A percentile compares a stretch with the other conserved stretches of the same genome.
Conservation (phyloP, 2,113 vertebrate genomes). For the Ctenomys sociabilis region DNA sequence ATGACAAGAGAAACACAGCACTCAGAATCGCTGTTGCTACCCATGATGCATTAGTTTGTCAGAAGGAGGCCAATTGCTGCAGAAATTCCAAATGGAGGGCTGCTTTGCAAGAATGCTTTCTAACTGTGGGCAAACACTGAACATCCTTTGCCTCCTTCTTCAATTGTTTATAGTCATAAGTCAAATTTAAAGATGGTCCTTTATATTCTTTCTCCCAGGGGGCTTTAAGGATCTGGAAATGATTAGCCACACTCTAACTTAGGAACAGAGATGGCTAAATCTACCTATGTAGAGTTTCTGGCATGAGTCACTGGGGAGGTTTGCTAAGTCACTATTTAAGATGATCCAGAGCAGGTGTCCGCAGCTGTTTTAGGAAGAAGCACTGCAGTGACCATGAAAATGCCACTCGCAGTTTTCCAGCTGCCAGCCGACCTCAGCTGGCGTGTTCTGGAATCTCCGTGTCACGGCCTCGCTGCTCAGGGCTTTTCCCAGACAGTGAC, state of each 20-base stretch:
- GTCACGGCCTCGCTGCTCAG: background rate
- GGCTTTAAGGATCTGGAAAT: slow-evolving; percentile 49
- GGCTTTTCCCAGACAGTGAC: background rate
- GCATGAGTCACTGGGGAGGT: slow-evolving; percentile 20
- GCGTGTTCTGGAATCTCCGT: background rate
- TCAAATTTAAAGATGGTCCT: slow-evolving; percentile 19
- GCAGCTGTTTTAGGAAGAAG: slow-evolving; percentile 64
- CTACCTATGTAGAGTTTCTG: background rate
- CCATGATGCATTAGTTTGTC: background rate
- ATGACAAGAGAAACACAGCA: background rate
- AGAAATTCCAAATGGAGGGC: background rate
- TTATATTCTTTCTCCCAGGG: background rate
- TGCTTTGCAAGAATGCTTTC: background rate
- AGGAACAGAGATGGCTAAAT: background rate
- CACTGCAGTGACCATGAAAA: background rate
- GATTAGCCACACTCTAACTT: slow-evolving; percentile 70
- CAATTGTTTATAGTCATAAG: slow-evolving; percentile 49
- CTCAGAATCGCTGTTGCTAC: background rate
- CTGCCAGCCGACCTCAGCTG: slow-evolving; percentile 31
- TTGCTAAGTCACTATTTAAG: slow-evolving; percentile 41
- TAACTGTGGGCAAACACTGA: background rate
- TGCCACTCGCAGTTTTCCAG: background rate
- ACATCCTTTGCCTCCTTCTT: background rate
- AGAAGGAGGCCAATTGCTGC: background rate
- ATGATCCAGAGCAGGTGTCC: slow-evolving; percentile 72